Evolutionary conservation across 2,888 invertebrate genomes (phyloP).

Genomic region (Heliconius hortense): DNA sequence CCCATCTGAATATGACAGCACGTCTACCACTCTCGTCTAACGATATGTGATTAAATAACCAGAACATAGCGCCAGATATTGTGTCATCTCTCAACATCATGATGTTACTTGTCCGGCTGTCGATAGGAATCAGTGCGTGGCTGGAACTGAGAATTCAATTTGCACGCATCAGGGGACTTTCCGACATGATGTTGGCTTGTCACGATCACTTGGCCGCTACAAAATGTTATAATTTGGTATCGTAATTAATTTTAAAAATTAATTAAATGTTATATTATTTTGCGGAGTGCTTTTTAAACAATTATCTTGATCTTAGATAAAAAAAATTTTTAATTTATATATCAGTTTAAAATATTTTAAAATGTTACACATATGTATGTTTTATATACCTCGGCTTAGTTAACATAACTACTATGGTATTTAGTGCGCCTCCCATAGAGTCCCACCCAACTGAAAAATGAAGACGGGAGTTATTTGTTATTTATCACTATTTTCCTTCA

Average conservation of each 20-base stretch:
- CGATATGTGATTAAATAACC: neutral
- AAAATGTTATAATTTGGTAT: constrained; percentile 44
- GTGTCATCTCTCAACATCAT: constrained; percentile 21
- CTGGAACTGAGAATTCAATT: constrained; percentile 70
- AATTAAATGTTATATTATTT: neutral
- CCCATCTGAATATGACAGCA: too few species aligned
- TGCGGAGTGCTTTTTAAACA: neutral
- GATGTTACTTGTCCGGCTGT: constrained; percentile 55
- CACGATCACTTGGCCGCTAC: constrained; percentile 58
- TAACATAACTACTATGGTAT: too few species aligned
- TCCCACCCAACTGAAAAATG: too few species aligned
- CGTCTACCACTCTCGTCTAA: neutral
- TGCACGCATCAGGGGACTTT: constrained; percentile 59
- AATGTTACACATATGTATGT: neutral
- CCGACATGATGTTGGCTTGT: constrained; percentile 59
- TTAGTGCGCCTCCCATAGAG: too few species aligned
- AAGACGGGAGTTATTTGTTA: neutral
- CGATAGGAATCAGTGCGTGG: constrained; percentile 59
- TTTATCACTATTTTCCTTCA: neutral
- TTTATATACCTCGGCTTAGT: neutral
- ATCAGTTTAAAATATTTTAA: neutral
- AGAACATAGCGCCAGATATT: neutral
- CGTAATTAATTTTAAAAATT: neutral
- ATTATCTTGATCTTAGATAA: neutral
- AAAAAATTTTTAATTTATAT: neutral